These are phyloP conservation scores for Archivesica marissinica DNA, from an alignment of 1,140 invertebrate species.

Conservation along the genomic window DNA sequence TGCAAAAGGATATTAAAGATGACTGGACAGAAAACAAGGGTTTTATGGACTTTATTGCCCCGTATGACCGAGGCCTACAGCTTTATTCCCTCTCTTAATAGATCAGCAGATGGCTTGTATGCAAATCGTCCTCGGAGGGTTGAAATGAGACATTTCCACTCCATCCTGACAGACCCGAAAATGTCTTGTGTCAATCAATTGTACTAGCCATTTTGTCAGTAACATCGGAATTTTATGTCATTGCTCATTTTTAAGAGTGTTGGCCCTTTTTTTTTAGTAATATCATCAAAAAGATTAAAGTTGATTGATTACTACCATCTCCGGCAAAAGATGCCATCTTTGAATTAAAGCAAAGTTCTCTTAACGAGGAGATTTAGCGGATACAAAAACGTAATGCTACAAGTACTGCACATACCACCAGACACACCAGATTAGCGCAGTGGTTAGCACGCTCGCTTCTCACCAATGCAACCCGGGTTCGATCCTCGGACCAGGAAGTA, in stretches of 20 bases:
- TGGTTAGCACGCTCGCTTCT: too few species aligned
- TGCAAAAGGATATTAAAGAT: constrained; percentile 17
- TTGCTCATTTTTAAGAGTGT: constrained; percentile 18
- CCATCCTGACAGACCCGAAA: constrained; percentile 26
- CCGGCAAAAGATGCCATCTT: too few species aligned
- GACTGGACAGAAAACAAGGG: not conserved
- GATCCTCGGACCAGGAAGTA: too few species aligned
- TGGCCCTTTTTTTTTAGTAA: not conserved
- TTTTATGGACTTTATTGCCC: constrained; percentile 1
- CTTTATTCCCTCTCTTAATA: constrained; percentile 10
- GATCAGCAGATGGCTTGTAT: not conserved
- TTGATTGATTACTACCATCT: constrained; percentile 4
- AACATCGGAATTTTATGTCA: constrained; percentile 9
- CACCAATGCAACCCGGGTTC: too few species aligned
- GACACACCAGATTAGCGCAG: too few species aligned
- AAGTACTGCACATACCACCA: too few species aligned
- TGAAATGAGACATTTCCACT: constrained; percentile 9
- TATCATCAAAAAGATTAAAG: constrained; percentile 8
- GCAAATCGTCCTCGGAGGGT: not conserved
- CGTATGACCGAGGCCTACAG: not conserved
- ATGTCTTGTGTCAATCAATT: constrained; percentile 40
- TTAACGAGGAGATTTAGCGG: too few species aligned
- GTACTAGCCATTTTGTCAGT: constrained; percentile 19
- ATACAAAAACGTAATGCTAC: too few species aligned
- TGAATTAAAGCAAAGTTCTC: too few species aligned